Conservation (phyloP, 2,797 vertebrate genomes). For the Caiman crocodilus region DNA sequence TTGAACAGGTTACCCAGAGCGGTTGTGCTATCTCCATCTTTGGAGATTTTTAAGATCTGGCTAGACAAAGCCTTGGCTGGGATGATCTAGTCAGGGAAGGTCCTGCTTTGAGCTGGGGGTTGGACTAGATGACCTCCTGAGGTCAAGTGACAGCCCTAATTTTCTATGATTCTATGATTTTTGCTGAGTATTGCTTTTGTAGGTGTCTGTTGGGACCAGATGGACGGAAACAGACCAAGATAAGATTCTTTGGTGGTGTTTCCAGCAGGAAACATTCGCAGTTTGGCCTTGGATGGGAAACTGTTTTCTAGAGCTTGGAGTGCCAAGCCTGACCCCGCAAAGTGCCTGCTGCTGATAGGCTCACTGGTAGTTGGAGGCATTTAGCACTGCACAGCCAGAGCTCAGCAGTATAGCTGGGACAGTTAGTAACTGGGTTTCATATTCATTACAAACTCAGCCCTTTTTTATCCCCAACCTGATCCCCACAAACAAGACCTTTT, state of each 20-base stretch:
- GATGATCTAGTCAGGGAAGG: too few relatives aligned
- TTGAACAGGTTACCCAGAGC: too few relatives aligned
- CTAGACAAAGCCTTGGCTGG: too few relatives aligned
- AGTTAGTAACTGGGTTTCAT: neutral
- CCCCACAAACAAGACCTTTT: neutral
- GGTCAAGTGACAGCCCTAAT: too few relatives aligned
- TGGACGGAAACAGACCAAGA: neutral
- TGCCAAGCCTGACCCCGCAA: neutral
- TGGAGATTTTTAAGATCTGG: too few relatives aligned
- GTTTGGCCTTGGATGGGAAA: neutral
- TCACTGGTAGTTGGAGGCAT: neutral
- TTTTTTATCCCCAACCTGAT: neutral
- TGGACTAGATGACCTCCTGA: too few relatives aligned
- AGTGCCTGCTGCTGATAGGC: neutral
- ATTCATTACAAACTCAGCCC: too few relatives aligned
- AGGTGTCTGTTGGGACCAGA: neutral
- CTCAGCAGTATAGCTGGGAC: too few relatives aligned
- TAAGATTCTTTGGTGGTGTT: neutral
- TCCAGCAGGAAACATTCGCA: neutral
- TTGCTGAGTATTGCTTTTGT: neutral
- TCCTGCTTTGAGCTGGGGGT: neutral
- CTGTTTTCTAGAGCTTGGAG: neutral
- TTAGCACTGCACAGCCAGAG: too few relatives aligned
- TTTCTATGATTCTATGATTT: too few relatives aligned
- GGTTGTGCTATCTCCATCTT: too few relatives aligned